Evolutionary conservation across 2,888 invertebrate genomes (phyloP).

Genomic region (Thelaira solivaga): DNA sequence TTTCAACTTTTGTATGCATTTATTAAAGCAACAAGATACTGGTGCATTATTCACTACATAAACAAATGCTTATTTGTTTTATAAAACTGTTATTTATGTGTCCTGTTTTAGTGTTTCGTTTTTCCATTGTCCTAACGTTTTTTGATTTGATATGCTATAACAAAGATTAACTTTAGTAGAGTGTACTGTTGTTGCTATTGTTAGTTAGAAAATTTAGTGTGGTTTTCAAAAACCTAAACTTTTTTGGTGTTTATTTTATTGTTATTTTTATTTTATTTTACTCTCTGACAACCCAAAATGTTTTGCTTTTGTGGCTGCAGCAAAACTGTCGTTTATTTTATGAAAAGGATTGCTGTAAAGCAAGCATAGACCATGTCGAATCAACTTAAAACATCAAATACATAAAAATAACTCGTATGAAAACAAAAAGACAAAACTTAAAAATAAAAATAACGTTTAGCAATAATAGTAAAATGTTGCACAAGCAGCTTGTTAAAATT

Average conservation of each 20-base stretch:
- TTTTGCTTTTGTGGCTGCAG: slow-evolving; percentile 10
- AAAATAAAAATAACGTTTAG: background rate
- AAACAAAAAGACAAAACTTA: background rate
- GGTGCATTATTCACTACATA: too few species aligned
- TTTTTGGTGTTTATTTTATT: background rate
- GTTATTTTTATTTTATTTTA: background rate
- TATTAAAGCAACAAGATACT: too few species aligned
- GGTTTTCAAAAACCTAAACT: background rate
- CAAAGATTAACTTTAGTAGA: slow-evolving; percentile 14
- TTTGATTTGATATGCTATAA: background rate
- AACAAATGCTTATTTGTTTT: background rate
- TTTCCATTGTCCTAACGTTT: background rate
- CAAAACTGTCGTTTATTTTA: slow-evolving; percentile 2
- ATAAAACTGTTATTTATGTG: background rate
- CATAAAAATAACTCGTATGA: background rate
- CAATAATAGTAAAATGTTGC: background rate
- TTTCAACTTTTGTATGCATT: too few species aligned
- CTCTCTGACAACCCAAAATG: background rate
- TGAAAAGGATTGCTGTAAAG: background rate
- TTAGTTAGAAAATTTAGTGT: slow-evolving; percentile 28
- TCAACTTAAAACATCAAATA: background rate
- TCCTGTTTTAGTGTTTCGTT: background rate
- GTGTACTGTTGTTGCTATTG: background rate
- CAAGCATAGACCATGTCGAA: background rate
- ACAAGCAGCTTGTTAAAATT: background rate